Conservation (phyloP, 1,140 invertebrate species). For the Listronotus oregonensis region DNA sequence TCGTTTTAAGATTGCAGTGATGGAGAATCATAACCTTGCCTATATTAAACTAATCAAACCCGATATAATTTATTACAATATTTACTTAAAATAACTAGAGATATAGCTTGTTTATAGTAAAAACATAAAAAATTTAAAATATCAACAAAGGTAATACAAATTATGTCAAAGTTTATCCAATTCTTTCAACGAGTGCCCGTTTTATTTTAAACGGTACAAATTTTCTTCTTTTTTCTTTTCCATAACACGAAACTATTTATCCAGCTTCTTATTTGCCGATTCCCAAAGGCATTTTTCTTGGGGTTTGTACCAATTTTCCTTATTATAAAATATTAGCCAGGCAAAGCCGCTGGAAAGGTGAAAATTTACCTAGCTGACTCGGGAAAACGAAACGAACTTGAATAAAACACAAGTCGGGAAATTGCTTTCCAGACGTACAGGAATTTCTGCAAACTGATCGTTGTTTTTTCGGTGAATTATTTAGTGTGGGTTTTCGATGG, state of each 20-base stretch:
- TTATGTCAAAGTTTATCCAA: no score
- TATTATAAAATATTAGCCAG: constrained; percentile 14
- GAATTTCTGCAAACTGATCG: constrained; percentile 10
- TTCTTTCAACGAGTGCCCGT: no score
- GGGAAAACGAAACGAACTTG: background rate
- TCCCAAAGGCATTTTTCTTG: constrained; percentile 7
- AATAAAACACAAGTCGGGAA: constrained; percentile 10
- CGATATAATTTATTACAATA: no score
- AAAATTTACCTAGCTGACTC: constrained; percentile 9
- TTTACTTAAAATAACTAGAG: no score
- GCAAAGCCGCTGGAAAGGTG: background rate
- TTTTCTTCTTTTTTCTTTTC: background rate
- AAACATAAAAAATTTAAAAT: no score
- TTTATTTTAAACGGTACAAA: no score
- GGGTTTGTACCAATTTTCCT: constrained; percentile 5
- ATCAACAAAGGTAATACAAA: no score
- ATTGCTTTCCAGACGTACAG: constrained; percentile 13
- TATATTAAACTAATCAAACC: no score
- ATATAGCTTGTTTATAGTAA: no score
- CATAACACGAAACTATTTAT: background rate
- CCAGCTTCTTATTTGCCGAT: background rate
- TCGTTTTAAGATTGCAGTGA: no score
- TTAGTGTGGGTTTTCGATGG: constrained; percentile 16
- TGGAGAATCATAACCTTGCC: no score
- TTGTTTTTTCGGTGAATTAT: constrained; percentile 19